Evolutionary conservation across 2,113 vertebrate genomes (phyloP).

Genomic region (Passer domesticus): DNA sequence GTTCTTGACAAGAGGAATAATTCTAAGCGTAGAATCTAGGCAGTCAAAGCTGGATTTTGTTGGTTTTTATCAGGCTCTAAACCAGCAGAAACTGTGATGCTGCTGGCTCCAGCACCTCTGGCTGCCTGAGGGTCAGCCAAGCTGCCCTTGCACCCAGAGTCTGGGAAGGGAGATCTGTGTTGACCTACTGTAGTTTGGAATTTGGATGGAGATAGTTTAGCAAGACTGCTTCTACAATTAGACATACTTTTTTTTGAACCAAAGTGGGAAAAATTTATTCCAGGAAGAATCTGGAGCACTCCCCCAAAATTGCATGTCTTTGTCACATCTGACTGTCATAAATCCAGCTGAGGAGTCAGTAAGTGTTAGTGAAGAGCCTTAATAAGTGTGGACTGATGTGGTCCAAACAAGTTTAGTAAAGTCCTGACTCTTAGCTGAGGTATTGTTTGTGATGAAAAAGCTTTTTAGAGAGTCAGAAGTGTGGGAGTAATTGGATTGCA

Average conservation of each 20-base stretch:
- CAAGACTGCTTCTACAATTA: not conserved
- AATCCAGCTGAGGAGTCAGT: not conserved
- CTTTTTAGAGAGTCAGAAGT: not conserved
- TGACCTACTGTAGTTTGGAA: not conserved
- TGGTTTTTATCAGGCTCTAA: constrained; percentile 12
- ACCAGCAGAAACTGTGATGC: not conserved
- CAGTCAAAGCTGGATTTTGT: not conserved
- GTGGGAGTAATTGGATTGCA: not conserved
- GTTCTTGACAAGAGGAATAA: not conserved
- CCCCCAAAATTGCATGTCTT: not conserved
- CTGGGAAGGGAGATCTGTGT: not conserved
- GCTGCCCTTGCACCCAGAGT: not conserved
- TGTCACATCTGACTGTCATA: not conserved
- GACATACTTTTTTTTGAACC: not conserved
- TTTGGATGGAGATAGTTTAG: not conserved
- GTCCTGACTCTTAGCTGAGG: not conserved
- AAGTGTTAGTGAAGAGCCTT: not conserved
- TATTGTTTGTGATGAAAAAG: not conserved
- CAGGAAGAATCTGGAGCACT: not conserved
- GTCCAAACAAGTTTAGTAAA: not conserved
- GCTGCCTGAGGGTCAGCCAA: constrained; percentile 12
- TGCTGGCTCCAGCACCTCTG: not conserved
- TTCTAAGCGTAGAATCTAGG: not conserved
- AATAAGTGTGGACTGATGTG: not conserved
- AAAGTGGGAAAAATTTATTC: not conserved